Evolutionary conservation across 1,140 invertebrate genomes (phyloP), one percentile per base, ranked within the genome.

Genomic region (Aethina tumida): DNA sequence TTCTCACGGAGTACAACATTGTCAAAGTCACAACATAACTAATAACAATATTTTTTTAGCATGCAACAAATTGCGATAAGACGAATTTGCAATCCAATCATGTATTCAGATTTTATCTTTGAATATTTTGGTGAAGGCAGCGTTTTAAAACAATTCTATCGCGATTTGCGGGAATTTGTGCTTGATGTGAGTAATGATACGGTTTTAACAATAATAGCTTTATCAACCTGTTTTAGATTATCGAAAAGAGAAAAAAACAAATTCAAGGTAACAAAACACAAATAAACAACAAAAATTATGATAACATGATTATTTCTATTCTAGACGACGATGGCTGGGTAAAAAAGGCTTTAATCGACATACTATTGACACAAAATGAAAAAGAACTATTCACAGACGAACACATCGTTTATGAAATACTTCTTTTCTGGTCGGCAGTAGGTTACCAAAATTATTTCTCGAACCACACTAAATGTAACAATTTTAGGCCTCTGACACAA

Each of bases 401-500:
- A 14, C 24, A 36, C 3, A 42, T 42, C n/a, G 21, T 29, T 18
- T 5, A 42, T 18, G 40, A 42, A 18, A 30, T 42, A 19, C 15
- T 42, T 24, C 21, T 42, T 12, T 42, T 42, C 16, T 26, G 20
- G 5, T n/a, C 25, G 16, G 40, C 40, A 9, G 40, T 42, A 37
- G 30, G 33, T 36, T 25, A 3, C 9, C 2, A 19, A 33, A 5
- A 30, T 30, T 30, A 5, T n/a, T 30, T 6, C 13, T 30, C 13
- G 13, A 30, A 7, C 13, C 13, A 30, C 7, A 30, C 7, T 7
- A 8, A 30, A 30, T 6, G 13, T 8, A 30, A 33, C 12, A 24
- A 31, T 24, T 24, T 24, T 24, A 31, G 40, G 40, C 40, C 3
- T 36, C 33, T 2, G 40, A 42, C 20, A 42, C 40, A 7, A 36